phyloP scores from a whole-genome alignment of 2,797 vertebrate species.

The Anabas testudineus region DNA sequence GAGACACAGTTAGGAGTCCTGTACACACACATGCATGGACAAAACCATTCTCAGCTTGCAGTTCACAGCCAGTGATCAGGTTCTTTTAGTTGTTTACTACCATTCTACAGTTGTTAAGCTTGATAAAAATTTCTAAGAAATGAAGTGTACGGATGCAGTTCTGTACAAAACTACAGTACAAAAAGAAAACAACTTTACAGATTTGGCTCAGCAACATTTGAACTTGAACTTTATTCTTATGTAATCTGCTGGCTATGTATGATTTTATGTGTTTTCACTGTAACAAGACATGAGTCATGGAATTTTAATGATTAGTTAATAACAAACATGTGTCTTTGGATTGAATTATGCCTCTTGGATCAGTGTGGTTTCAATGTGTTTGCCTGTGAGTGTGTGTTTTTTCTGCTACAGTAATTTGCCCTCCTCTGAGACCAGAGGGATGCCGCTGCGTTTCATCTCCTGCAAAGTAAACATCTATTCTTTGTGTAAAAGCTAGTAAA shows the following conservation, averaged over 20 bases:
- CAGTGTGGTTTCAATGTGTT: too few relatives aligned
- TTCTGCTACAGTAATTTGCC: conserved; percentile 12
- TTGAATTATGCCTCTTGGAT: conserved; percentile 11
- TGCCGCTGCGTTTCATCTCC: conserved; percentile 36
- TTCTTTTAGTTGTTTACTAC: background rate
- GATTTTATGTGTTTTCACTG: conserved; percentile 12
- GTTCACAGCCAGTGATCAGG: background rate
- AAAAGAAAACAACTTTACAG: background rate
- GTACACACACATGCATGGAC: conserved; percentile 21
- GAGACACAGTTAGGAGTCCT: conserved; percentile 35
- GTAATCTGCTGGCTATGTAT: background rate
- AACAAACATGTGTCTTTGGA: conserved; percentile 16
- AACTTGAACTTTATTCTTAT: background rate
- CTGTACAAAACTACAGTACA: too few relatives aligned
- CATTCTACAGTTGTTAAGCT: background rate
- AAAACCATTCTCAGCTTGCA: conserved; percentile 13
- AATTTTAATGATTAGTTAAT: conserved; percentile 21
- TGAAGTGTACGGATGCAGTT: background rate
- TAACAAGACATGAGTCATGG: conserved; percentile 10
- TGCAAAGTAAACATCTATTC: conserved; percentile 53
- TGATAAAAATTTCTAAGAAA: background rate
- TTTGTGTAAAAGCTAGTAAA: conserved; percentile 60
- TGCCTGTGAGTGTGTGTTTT: conserved; percentile 10
- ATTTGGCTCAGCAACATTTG: background rate
- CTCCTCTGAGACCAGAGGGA: conserved; percentile 20